Conservation (phyloP, 2,888 invertebrate genomes). For the Brachyptera risi region DNA sequence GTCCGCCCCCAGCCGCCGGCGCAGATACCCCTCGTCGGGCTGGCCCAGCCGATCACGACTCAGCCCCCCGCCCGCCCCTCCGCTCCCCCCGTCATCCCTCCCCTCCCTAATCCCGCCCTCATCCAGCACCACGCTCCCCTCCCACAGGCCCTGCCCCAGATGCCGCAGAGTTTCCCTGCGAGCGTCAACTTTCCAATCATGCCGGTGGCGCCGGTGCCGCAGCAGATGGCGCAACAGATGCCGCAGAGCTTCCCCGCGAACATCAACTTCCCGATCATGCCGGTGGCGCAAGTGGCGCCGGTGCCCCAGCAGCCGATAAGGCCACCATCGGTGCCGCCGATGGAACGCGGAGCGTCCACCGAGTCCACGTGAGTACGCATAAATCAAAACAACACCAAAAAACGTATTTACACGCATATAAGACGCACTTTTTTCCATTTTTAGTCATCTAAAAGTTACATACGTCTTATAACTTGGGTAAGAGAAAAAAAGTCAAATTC, state of each 20-base stretch:
- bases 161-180: too few species aligned
- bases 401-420: too few species aligned
- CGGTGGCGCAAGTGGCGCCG: slow-evolving; percentile 1
- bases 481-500: too few species aligned
- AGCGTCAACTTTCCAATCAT: slow-evolving; percentile 46
- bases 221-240: slow-evolving; percentile 31
- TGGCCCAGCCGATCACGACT: slow-evolving; percentile 10
- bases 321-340: slow-evolving; percentile 32
- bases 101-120: slow-evolving; percentile 35
- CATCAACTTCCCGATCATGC: slow-evolving; percentile 46
- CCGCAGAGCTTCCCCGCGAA: too few species aligned
- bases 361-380: slow-evolving; percentile 49
- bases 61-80: slow-evolving; percentile 37
- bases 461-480: too few species aligned
- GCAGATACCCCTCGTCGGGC: slow-evolving; percentile 31
- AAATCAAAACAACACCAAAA: too few species aligned
- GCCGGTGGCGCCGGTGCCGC: slow-evolving; percentile 22
- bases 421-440: too few species aligned
- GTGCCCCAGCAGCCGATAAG: slow-evolving; percentile 19
- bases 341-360: slow-evolving; percentile 46
- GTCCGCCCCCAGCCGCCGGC: slow-evolving; percentile 18
- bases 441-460: too few species aligned
- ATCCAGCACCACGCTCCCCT: slow-evolving; percentile 43
- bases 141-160: slow-evolving; percentile 33
- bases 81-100: slow-evolving; percentile 41